Evolutionary conservation across 2,797 vertebrate genomes (phyloP).

Genomic region (Adrianichthys oophorus): DNA sequence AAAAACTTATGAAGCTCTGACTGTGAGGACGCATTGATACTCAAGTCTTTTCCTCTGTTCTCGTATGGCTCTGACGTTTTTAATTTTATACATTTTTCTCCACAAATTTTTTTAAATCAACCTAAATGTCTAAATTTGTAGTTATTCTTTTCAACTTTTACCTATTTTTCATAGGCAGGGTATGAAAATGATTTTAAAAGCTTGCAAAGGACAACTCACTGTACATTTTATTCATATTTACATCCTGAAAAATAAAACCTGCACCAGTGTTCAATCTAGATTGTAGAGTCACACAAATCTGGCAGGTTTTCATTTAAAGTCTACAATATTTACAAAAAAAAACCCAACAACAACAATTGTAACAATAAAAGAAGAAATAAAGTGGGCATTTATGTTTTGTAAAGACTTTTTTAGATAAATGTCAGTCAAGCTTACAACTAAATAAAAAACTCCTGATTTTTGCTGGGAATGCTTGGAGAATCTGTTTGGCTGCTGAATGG

Average conservation of each 20-base stretch:
- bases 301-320: conserved; percentile 38
- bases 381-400: background rate
- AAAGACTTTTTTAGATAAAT: conserved; percentile 26
- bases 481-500: conserved; percentile 84
- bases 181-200: conserved; percentile 46
- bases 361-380: background rate
- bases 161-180: conserved; percentile 8
- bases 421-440: conserved; percentile 66
- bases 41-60: conserved; percentile 1
- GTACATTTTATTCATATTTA: conserved; percentile 67
- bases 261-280: conserved; percentile 20
- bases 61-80: conserved; percentile 25
- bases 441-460: conserved; percentile 95
- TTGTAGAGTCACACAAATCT: conserved; percentile 35
- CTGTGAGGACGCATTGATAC: conserved; percentile 17
- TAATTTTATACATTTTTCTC: conserved; percentile 15
- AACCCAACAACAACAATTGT: background rate
- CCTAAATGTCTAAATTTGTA: conserved; percentile 38
- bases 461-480: conserved; percentile 76
- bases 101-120: conserved; percentile 44
- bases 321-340: conserved; percentile 34
- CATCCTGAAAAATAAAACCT: conserved; percentile 50
- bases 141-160: conserved; percentile 15
- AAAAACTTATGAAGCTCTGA: conserved; percentile 6
- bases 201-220: conserved; percentile 62